These are phyloP conservation scores for Drosophila ananassae DNA, from an alignment of 1,140 invertebrate genomes.

Conservation along the genomic window DNA sequence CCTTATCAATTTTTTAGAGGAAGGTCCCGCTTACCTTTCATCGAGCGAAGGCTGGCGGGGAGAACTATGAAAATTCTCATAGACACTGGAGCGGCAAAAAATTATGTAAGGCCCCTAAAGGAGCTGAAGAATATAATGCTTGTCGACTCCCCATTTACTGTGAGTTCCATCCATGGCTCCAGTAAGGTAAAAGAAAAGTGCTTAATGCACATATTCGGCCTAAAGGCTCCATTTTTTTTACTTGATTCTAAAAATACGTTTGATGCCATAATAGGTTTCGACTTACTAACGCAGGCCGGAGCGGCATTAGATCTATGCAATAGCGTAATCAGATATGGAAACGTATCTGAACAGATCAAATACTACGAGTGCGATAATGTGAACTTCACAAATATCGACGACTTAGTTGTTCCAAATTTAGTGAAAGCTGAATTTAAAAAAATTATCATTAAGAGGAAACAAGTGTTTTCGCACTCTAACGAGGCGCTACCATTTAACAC, in stretches of 20 bases:
- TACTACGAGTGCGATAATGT: conserved; percentile 6
- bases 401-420: conserved; percentile 2
- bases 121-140: conserved; percentile 20
- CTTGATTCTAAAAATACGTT: neutral
- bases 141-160: conserved; percentile 16
- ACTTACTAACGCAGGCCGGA: conserved; percentile 1
- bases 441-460: neutral
- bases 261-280: conserved; percentile 3
- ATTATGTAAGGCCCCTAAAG: conserved; percentile 20
- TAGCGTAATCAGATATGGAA: conserved; percentile 9
- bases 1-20: conserved; percentile 27
- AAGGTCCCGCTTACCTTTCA: conserved; percentile 23
- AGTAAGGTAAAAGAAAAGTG: conserved; percentile 15
- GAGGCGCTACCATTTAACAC: neutral
- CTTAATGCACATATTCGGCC: conserved; percentile 14
- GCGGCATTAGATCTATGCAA: neutral
- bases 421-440: conserved; percentile 6
- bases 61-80: conserved; percentile 23
- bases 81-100: conserved; percentile 20
- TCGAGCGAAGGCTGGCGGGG: conserved; percentile 12
- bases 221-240: conserved; percentile 12
- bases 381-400: conserved; percentile 6
- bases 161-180: conserved; percentile 21
- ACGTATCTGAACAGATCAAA: conserved; percentile 6
- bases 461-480: conserved; percentile 3